These are phyloP conservation scores for Galemys pyrenaicus DNA, from an alignment of 2,113 vertebrate species.

Conservation along the genomic window DNA sequence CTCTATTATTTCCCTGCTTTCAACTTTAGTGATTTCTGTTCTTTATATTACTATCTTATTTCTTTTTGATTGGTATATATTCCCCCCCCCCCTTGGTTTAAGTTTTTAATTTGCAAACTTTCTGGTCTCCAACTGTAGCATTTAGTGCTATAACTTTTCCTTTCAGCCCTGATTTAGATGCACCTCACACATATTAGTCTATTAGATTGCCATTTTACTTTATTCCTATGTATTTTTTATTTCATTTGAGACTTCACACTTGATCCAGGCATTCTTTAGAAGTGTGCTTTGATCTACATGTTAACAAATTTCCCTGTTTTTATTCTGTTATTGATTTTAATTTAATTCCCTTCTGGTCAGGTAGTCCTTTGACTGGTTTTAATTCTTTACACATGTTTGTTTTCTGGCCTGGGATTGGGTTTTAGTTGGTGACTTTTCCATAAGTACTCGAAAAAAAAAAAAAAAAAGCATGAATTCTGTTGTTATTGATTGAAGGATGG, in stretches of 20 bases:
- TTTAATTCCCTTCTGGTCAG: not conserved
- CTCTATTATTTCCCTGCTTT: not conserved
- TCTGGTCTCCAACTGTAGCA: not conserved
- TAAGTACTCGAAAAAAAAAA: too few relatives aligned
- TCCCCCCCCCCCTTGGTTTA: not conserved
- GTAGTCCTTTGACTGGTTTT: not conserved
- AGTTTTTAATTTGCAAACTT: not conserved
- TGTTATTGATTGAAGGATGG: too few relatives aligned
- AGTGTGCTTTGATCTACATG: not conserved
- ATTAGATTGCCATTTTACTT: not conserved
- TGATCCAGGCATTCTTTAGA: not conserved
- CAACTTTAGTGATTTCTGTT: not conserved
- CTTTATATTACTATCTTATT: not conserved
- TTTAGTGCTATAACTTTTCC: not conserved
- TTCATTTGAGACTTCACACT: not conserved
- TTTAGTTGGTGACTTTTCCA: not conserved
- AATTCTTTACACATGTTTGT: not conserved
- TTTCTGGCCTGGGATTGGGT: not conserved
- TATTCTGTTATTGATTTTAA: not conserved
- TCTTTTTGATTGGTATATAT: not conserved
- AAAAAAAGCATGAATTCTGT: too few relatives aligned
- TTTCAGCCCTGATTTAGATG: not conserved
- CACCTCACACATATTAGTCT: not conserved
- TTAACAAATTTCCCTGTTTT: not conserved
- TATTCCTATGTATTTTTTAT: not conserved